Conservation (phyloP, 2,888 invertebrate genomes). For the Leucoma salicis region DNA sequence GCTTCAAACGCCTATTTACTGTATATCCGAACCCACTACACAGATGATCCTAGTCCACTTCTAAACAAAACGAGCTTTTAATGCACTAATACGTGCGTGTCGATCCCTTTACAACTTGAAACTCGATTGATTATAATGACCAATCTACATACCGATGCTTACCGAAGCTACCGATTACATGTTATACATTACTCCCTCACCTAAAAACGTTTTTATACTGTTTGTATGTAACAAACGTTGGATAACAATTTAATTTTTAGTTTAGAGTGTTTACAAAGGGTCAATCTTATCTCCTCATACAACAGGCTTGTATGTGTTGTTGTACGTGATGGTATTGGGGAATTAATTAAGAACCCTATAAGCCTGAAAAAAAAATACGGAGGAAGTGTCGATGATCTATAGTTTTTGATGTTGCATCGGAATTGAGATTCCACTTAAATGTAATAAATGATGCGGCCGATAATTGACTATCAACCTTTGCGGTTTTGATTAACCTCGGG, state of each 20-base stretch:
- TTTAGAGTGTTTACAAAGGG: conserved; percentile 28
- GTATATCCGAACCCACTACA: conserved; percentile 11
- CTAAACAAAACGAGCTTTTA: conserved; percentile 32
- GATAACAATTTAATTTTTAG: conserved; percentile 5
- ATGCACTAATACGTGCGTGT: conserved; percentile 49
- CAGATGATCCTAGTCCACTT: conserved; percentile 23
- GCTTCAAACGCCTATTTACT: conserved; percentile 23
- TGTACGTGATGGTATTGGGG: conserved; percentile 65
- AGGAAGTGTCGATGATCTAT: conserved; percentile 30
- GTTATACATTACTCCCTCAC: conserved; percentile 14
- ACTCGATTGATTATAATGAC: conserved; percentile 32
- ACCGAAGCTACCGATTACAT: conserved; percentile 25
- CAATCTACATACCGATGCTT: conserved; percentile 15
- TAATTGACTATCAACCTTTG: conserved; percentile 30
- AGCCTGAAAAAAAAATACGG: conserved; percentile 13
- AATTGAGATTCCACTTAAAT: conserved; percentile 30
- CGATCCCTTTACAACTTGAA: conserved; percentile 35
- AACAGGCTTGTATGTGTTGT: too few relatives aligned
- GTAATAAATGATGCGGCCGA: conserved; percentile 34
- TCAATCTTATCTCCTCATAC: conserved; percentile 45
- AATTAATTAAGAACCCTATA: conserved; percentile 57
- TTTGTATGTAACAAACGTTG: conserved; percentile 1
- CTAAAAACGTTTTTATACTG: conserved; percentile 9
- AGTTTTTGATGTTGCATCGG: conserved; percentile 22
- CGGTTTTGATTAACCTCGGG: conserved; percentile 18